Conservation (phyloP, 2,888 invertebrate genomes). For the Drosophila tanythrix region DNA sequence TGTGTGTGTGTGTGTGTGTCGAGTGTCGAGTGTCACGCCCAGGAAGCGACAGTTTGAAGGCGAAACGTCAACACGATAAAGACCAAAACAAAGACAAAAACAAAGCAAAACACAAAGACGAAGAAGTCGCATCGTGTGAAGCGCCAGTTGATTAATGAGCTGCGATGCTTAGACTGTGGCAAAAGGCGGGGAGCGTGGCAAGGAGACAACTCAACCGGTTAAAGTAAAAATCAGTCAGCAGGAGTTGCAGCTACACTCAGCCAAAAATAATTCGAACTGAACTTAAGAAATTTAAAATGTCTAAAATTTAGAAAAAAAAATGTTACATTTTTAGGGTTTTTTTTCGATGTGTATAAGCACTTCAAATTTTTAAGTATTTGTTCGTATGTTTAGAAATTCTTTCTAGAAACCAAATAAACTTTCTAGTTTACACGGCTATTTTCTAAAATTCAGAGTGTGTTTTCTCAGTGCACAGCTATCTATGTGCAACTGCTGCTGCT, state of each 20-base stretch:
- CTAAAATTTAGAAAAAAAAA: background rate
- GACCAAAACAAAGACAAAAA: background rate
- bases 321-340: background rate
- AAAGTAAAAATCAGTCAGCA: constrained; percentile 53
- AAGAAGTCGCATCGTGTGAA: constrained; percentile 39
- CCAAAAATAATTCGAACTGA: background rate
- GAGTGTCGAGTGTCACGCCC: constrained; percentile 57
- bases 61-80: constrained; percentile 68
- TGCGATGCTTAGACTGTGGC: constrained; percentile 43
- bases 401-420: background rate
- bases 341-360: background rate
- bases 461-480: background rate
- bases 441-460: background rate
- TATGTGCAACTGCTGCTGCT: constrained; percentile 12
- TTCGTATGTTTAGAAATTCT: background rate
- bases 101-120: background rate
- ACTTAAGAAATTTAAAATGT: background rate
- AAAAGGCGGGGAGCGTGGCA: background rate
- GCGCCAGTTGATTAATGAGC: constrained; percentile 76
- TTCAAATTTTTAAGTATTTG: too few species aligned
- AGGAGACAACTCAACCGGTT: constrained; percentile 37
- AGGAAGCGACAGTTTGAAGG: constrained; percentile 69
- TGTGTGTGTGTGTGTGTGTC: constrained; percentile 4
- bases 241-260: constrained; percentile 48
- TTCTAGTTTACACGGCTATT: background rate